Percentiles rank a stretch among this genome's conserved stretches.
Evolutionary conservation across 2,888 invertebrate species (phyloP).

Genomic region (Drosophila emarginata): DNA sequence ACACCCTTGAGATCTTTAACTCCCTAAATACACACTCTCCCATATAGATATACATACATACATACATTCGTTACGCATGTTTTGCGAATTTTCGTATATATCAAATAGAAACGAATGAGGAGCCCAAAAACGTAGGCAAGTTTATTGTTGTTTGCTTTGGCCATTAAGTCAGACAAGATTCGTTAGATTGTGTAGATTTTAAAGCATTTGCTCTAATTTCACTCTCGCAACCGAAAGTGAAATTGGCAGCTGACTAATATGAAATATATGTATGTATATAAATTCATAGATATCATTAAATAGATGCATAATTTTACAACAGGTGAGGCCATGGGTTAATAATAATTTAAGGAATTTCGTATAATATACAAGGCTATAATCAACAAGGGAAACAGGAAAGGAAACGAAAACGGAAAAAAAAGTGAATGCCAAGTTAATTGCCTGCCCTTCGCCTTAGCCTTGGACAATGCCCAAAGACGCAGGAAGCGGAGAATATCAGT

Average conservation of each 20-base stretch:
- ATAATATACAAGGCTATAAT: background rate
- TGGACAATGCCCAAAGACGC: conserved; percentile 54
- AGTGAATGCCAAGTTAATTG: conserved; percentile 45
- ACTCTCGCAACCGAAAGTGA: conserved; percentile 55
- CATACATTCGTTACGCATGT: conserved; percentile 39
- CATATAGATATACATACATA: background rate
- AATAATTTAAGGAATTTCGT: conserved; percentile 28
- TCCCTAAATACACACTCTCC: conserved; percentile 15
- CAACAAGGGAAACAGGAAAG: conserved; percentile 27
- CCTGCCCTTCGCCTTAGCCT: conserved; percentile 64
- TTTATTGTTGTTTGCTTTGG: conserved; percentile 46
- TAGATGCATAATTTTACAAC: conserved; percentile 9
- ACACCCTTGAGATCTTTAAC: conserved; percentile 31
- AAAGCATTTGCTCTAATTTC: conserved; percentile 43
- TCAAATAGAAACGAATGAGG: conserved; percentile 16
- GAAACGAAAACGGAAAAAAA: conserved; percentile 27
- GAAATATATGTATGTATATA: conserved; percentile 27
- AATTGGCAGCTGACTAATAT: conserved; percentile 60
- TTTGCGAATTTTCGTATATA: conserved; percentile 30
- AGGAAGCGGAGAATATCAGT: conserved; percentile 49
- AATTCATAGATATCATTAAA: conserved; percentile 11
- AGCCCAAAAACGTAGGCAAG: conserved; percentile 45
- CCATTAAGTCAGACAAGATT: conserved; percentile 37
- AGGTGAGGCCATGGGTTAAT: conserved; percentile 7
- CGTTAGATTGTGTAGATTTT: conserved; percentile 52